These are phyloP conservation scores for Endomychus coccineus DNA, from an alignment of 2,888 invertebrate genomes.

Conservation along the genomic window DNA sequence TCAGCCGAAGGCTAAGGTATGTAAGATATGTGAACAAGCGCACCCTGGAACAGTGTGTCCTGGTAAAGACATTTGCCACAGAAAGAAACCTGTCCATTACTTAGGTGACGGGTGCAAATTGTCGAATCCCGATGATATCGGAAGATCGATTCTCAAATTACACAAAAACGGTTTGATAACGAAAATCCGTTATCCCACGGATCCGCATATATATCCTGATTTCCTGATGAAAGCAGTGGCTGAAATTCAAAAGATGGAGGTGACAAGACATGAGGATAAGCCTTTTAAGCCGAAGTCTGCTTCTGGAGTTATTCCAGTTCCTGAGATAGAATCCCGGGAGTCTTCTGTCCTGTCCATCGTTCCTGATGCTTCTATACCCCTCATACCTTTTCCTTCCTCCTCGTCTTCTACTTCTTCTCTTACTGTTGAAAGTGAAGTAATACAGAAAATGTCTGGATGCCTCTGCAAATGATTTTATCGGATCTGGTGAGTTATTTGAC, in stretches of 20 bases:
- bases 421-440: too few relatives aligned
- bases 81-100: conserved; percentile 7
- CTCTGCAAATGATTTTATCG: too few relatives aligned
- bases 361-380: too few relatives aligned
- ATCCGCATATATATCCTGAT: conserved; percentile 5
- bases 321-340: too few relatives aligned
- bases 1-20: not conserved
- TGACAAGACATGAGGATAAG: too few relatives aligned
- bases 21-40: not conserved
- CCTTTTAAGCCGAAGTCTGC: too few relatives aligned
- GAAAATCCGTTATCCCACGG: conserved; percentile 2
- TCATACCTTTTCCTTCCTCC: too few relatives aligned
- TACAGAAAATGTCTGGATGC: too few relatives aligned
- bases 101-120: conserved; percentile 11
- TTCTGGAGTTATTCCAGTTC: too few relatives aligned
- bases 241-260: conserved; percentile 6
- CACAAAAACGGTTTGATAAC: conserved; percentile 7
- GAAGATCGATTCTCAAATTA: conserved; percentile 7
- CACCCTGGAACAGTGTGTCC: not conserved
- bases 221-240: conserved; percentile 5
- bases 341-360: too few relatives aligned
- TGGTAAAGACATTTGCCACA: not conserved
- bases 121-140: conserved; percentile 6
- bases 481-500: too few relatives aligned
- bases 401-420: too few relatives aligned